phyloP scores from a whole-genome alignment of 2,797 vertebrate species.

The Ficedula albicollis region DNA sequence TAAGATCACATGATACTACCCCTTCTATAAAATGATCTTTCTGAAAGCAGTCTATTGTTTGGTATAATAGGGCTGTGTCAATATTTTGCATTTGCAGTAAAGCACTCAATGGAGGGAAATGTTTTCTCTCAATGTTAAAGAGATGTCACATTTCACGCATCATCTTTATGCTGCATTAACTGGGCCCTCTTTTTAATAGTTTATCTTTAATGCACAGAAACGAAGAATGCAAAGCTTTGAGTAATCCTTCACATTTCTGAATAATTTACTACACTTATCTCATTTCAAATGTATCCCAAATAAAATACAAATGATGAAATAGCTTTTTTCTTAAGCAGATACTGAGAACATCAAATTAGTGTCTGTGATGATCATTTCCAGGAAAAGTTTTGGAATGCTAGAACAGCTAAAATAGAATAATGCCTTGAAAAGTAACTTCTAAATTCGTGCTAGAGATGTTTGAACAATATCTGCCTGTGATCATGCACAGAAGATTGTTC shows the following conservation, averaged over 20 bases:
- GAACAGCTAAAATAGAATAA: conserved; percentile 1
- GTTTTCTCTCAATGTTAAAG: conserved; percentile 75
- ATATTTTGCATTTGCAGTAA: conserved; percentile 83
- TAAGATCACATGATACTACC: conserved; percentile 80
- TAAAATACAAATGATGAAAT: conserved; percentile 49
- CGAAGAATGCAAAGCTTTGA: conserved; percentile 54
- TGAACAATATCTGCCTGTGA: background rate
- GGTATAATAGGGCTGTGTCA: conserved; percentile 80
- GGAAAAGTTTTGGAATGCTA: background rate
- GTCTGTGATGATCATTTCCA: background rate
- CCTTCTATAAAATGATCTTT: conserved; percentile 77
- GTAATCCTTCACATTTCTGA: conserved; percentile 45
- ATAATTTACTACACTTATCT: conserved; percentile 38
- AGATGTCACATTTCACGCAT: conserved; percentile 79
- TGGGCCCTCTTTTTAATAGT: conserved; percentile 56
- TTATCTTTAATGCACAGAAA: conserved; percentile 57
- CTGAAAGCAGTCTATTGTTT: conserved; percentile 79
- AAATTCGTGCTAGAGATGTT: background rate
- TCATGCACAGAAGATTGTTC: background rate
- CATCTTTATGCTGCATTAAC: conserved; percentile 69
- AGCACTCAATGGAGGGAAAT: conserved; percentile 75
- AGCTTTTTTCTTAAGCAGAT: background rate
- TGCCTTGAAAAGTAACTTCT: background rate
- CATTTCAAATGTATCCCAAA: conserved; percentile 61
- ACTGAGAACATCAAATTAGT: background rate